Percentiles rank a stretch among this genome's conserved stretches.
Conservation (phyloP, 1,140 invertebrate species). For the Meloidogyne hapla region DNA sequence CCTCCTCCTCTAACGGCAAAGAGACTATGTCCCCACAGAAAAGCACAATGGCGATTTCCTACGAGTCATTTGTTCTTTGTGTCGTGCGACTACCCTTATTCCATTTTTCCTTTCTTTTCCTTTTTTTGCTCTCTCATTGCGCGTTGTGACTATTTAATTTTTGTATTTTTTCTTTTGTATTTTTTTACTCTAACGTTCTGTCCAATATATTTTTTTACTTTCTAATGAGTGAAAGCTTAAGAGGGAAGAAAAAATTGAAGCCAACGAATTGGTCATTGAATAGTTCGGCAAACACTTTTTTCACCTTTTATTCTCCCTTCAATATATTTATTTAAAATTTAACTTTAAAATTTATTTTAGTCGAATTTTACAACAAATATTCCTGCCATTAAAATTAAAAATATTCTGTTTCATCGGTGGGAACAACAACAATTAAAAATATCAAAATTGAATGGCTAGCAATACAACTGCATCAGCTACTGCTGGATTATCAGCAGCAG, state of each 20-base stretch:
- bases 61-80: background rate
- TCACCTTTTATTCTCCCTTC: too few relatives aligned
- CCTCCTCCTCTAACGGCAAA: background rate
- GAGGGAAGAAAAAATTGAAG: background rate
- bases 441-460: background rate
- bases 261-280: background rate
- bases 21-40: too few relatives aligned
- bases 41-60: background rate
- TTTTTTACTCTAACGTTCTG: background rate
- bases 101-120: background rate
- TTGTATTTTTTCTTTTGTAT: background rate
- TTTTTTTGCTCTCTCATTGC: background rate
- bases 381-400: too few relatives aligned
- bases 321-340: too few relatives aligned
- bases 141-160: background rate
- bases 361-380: too few relatives aligned
- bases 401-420: too few relatives aligned
- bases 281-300: too few relatives aligned
- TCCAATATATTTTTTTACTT: background rate
- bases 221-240: background rate
- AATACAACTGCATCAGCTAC: background rate
- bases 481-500: background rate
- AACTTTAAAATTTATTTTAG: too few relatives aligned
- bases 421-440: too few relatives aligned
- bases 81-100: background rate